phyloP scores from a whole-genome alignment of 2,797 vertebrate genomes.

The Tangara arthus region DNA sequence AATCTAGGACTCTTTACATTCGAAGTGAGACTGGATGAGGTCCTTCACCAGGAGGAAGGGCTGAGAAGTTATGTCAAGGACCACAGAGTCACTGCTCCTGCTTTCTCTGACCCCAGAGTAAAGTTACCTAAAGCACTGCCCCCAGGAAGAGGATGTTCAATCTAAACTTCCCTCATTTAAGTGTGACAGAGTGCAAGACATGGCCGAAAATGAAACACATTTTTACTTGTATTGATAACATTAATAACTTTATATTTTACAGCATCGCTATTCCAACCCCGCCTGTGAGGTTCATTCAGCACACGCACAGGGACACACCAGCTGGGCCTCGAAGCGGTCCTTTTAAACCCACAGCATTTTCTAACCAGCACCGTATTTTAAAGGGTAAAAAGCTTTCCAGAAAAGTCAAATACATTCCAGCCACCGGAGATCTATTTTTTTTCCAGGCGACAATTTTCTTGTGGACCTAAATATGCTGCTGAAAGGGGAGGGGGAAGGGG shows the following conservation, averaged over 20 bases:
- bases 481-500: neutral
- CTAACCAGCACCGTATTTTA: neutral
- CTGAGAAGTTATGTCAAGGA: neutral
- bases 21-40: neutral
- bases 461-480: neutral
- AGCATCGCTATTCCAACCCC: neutral
- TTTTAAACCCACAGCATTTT: neutral
- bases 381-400: neutral
- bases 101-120: neutral
- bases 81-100: neutral
- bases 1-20: neutral
- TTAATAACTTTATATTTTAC: neutral
- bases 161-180: neutral
- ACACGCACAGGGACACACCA: fast-evolving
- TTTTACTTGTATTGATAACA: neutral
- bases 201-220: neutral
- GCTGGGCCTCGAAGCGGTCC: neutral
- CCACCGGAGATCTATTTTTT: neutral
- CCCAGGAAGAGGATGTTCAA: neutral
- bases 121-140: neutral
- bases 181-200: neutral
- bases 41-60: neutral
- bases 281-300: neutral
- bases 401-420: conserved; percentile 1
- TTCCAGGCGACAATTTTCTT: neutral